These are phyloP conservation scores for Parus major DNA, from an alignment of 2,113 vertebrate genomes.

Conservation along the genomic window DNA sequence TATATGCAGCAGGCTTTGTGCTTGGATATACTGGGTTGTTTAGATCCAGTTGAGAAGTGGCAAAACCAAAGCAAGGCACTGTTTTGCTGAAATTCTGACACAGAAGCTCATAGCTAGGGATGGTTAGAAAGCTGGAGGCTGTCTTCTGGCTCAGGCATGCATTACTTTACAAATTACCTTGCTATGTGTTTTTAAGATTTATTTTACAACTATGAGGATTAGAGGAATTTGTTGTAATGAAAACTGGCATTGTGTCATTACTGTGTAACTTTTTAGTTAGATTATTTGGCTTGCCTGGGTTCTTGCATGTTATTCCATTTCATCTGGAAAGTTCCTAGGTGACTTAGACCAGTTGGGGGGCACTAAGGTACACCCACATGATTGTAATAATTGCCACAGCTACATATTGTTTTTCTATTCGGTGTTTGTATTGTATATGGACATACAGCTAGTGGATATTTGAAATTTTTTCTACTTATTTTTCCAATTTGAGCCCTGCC, in stretches of 20 bases:
- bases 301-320: neutral
- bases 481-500: neutral
- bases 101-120: neutral
- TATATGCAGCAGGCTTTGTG: neutral
- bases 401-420: neutral
- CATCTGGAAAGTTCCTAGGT: neutral
- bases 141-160: neutral
- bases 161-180: slow-evolving; percentile 41
- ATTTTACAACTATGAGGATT: slow-evolving; percentile 34
- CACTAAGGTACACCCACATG: neutral
- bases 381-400: neutral
- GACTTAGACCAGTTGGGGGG: neutral
- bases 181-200: slow-evolving; percentile 21
- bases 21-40: neutral
- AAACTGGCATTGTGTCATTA: slow-evolving; percentile 13
- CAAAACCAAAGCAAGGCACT: neutral
- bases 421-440: neutral
- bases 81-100: neutral
- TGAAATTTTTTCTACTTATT: neutral
- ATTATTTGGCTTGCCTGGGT: neutral
- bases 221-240: slow-evolving; percentile 52
- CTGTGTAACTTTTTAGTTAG: neutral
- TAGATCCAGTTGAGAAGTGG: neutral
- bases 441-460: neutral
- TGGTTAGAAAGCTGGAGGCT: slow-evolving; percentile 23